Base-by-base conservation (phyloP, 2,888 invertebrate genomes). In the Plebejus anna region DNA sequence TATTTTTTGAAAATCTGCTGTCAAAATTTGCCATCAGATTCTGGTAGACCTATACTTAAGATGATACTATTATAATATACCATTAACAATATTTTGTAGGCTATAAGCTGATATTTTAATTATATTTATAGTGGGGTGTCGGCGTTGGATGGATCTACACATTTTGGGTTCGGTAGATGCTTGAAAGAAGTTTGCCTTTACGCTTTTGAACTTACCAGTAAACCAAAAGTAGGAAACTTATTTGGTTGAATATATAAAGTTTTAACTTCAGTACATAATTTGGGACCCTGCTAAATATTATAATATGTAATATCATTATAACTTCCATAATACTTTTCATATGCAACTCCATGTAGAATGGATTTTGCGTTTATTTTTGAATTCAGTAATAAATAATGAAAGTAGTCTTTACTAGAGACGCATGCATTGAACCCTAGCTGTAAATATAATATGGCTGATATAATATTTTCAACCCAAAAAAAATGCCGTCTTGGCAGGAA, bases 101-200 rank as follows among this genome's bases (percentile, higher is more conserved):
- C 47, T 47, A 9, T 9, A 3, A 47, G 47, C 47, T 47, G 13
- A 55, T 55, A 55, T 55, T 16, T 13, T 76, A 76, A 77, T 80
- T 78, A 11, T 66, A 32, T 32, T 81, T 81, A 79, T 82, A 82
- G 81, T 80, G 78, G 81, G 81, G 78, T 81, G 78, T 83, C 79
- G 77, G 70, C 76, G 81, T 71, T 78, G 75, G 70, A 79, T 76
- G 80, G 75, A 79, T 77, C 76, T 77, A 71, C 79, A 55, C 80
- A 81, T 79, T 79, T 80, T 76, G 82, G 81, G 81, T 82, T 81
- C 80, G 80, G 78, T 80, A 78, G 76, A 78, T 79, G 78, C 79
- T 77, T 79, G 61, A 78, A 76, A 80, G 70, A 80, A 80, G 78
- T 80, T 80, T 80, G 78, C 80, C 78, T 75, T 57, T 76, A 70